Evolutionary conservation across 2,113 vertebrate species (phyloP).

Genomic region (Poeciliopsis retropinna): DNA sequence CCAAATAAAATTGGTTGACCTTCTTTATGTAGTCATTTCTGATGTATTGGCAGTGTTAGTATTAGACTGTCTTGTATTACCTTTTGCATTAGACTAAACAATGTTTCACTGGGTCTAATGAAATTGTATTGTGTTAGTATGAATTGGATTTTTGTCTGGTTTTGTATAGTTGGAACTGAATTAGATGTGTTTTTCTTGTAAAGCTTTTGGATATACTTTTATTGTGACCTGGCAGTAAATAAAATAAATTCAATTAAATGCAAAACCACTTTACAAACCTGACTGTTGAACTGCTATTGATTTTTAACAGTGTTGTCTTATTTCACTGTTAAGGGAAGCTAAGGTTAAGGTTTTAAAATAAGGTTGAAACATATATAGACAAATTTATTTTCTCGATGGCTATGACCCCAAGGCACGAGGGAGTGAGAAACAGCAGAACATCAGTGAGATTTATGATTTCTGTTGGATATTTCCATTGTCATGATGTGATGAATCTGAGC

Average conservation of each 20-base stretch:
- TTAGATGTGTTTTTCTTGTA: neutral
- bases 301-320: neutral
- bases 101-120: too few relatives aligned
- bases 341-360: neutral
- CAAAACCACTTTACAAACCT: neutral
- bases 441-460: slow-evolving; percentile 37
- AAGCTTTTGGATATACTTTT: neutral
- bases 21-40: too few relatives aligned
- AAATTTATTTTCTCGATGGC: neutral
- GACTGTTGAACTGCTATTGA: neutral
- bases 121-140: neutral
- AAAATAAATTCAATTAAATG: neutral
- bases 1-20: too few relatives aligned
- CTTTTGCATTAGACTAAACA: too few relatives aligned
- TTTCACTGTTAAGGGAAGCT: neutral
- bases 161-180: neutral
- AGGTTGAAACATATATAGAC: neutral
- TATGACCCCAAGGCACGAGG: neutral
- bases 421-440: slow-evolving; percentile 11
- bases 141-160: neutral
- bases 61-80: too few relatives aligned
- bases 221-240: neutral
- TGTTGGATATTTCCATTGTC: slow-evolving; percentile 21
- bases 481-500: slow-evolving; percentile 47
- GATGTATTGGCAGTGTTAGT: too few relatives aligned